A percentile compares a stretch with the other conserved stretches of the same genome.
Evolutionary conservation across 2,113 vertebrate genomes (phyloP).

Genomic region (Parus major): DNA sequence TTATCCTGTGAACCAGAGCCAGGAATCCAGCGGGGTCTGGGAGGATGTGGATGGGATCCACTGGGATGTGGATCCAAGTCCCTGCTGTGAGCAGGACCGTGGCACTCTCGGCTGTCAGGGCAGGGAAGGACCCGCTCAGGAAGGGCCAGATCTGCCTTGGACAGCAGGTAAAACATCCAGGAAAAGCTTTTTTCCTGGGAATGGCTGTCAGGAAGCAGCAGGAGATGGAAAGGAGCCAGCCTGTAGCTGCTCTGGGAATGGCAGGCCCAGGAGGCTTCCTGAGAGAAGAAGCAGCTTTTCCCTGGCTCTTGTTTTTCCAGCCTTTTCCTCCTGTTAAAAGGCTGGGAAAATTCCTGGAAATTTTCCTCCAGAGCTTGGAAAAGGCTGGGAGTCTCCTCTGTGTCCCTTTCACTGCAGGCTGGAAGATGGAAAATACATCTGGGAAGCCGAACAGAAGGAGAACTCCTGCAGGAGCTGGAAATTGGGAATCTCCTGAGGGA

Average conservation of each 20-base stretch:
- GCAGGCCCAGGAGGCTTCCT: neutral
- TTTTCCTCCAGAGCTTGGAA: neutral
- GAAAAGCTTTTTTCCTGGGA: neutral
- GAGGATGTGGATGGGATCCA: neutral
- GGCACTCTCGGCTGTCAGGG: neutral
- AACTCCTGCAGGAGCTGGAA: neutral
- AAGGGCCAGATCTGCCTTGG: neutral
- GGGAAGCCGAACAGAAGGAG: neutral
- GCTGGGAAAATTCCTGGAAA: neutral
- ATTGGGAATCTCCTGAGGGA: neutral
- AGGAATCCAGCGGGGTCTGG: neutral
- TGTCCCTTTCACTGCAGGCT: fast-evolving
- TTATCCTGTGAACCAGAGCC: neutral
- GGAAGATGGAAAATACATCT: neutral
- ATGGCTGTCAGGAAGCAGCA: neutral
- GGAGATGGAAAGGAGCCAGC: neutral
- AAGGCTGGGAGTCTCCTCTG: neutral
- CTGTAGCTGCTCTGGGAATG: neutral
- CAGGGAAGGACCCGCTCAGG: neutral
- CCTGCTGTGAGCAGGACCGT: neutral
- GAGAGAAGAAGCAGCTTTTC: neutral
- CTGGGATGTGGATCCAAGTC: neutral
- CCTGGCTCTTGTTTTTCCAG: neutral
- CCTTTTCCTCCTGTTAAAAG: neutral
- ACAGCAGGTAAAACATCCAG: neutral